A percentile compares a stretch with the other conserved stretches of the same genome.
These are phyloP conservation scores for Numida meleagris DNA, from an alignment of 2,113 vertebrate genomes.

Conservation along the genomic window DNA sequence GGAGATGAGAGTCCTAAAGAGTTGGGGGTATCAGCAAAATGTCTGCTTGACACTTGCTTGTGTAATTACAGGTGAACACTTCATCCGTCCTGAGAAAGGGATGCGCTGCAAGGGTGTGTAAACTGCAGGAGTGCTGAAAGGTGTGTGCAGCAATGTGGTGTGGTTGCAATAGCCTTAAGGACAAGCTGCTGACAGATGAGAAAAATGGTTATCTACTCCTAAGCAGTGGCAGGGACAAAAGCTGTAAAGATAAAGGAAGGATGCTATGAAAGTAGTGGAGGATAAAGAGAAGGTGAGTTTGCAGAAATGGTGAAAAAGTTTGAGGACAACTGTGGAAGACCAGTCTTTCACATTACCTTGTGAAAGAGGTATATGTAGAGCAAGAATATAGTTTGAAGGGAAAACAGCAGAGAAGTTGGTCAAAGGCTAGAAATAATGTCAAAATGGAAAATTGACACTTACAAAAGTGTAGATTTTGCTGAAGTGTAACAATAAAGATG, in stretches of 20 bases:
- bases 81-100: background rate
- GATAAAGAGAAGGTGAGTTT: background rate
- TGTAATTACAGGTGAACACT: background rate
- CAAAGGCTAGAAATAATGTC: background rate
- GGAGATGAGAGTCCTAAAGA: background rate
- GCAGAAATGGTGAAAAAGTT: background rate
- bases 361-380: background rate
- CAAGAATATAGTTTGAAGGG: background rate
- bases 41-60: rapidly evolving
- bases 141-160: rapidly evolving
- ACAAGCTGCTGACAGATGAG: background rate
- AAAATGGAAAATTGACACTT: background rate
- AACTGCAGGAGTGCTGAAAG: background rate
- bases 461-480: background rate
- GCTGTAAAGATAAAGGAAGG: background rate
- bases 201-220: background rate
- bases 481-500: background rate
- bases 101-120: background rate
- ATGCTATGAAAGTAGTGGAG: background rate
- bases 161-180: background rate
- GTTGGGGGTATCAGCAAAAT: background rate
- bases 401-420: background rate
- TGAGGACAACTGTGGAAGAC: background rate
- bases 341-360: background rate
- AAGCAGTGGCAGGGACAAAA: background rate